These are phyloP conservation scores for Neelides sp. DNA, from an alignment of 1,140 invertebrate species.

Conservation along the genomic window DNA sequence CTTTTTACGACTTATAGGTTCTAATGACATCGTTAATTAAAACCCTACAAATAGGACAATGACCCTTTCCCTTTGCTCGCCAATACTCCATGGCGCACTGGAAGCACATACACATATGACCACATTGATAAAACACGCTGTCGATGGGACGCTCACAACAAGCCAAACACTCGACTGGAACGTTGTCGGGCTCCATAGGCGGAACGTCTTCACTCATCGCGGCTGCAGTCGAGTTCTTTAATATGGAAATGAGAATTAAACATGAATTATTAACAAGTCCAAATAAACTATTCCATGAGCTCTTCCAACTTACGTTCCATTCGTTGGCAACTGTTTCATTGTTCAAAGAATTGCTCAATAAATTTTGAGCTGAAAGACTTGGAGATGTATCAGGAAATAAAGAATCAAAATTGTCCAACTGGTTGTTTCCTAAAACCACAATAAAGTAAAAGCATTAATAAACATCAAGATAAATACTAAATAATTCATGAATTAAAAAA, in stretches of 20 bases:
- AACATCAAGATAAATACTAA: no score
- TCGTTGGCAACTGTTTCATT: no score
- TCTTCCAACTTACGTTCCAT: slow-evolving; percentile 5
- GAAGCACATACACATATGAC: slow-evolving; percentile 98
- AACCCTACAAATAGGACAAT: slow-evolving; percentile 87
- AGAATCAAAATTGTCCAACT: no score
- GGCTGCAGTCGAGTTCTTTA: no score
- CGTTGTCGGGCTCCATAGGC: slow-evolving; percentile 1
- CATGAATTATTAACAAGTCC: no score
- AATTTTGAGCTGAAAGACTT: no score
- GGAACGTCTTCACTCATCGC: not conserved
- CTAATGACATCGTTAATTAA: slow-evolving; percentile 87
- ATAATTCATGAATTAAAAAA: no score
- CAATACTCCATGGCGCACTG: slow-evolving; percentile 86
- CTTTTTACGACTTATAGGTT: slow-evolving; percentile 71
- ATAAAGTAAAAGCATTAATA: no score
- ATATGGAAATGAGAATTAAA: no score
- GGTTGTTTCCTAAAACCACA: no score
- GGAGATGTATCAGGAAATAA: no score
- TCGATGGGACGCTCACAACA: slow-evolving; percentile 88
- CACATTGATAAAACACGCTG: slow-evolving; percentile 88
- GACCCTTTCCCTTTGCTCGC: slow-evolving; percentile 71
- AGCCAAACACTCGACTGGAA: slow-evolving; percentile 65
- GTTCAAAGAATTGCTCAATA: no score
- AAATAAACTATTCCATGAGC: not conserved